phyloP scores from a whole-genome alignment of 2,113 vertebrate genomes.

The Nannospalax galili region DNA sequence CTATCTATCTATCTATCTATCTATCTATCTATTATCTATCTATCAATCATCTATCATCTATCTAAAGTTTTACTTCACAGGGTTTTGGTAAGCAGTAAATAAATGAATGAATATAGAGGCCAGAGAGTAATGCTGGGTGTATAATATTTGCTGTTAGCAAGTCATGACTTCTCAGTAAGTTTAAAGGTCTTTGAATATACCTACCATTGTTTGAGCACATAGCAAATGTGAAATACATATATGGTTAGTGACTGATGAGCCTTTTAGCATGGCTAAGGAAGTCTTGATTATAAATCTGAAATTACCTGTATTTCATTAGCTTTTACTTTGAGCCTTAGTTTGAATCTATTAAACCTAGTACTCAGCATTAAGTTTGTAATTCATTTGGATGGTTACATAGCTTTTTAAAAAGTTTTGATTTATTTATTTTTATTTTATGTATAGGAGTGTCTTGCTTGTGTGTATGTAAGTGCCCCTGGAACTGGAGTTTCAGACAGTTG shows the following conservation, averaged over 20 bases:
- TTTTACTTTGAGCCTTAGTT: background rate
- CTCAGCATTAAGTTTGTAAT: background rate
- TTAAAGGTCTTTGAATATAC: background rate
- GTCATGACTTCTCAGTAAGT: background rate
- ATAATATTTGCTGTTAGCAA: background rate
- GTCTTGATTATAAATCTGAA: conserved; percentile 25
- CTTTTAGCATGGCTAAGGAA: background rate
- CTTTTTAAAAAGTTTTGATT: background rate
- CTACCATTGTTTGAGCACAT: background rate
- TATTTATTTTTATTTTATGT: no score
- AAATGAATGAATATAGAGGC: background rate
- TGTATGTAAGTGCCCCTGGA: no score
- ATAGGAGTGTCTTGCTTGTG: no score
- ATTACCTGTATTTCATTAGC: background rate
- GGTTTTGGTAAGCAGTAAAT: background rate
- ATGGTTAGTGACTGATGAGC: background rate
- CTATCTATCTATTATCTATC: no score
- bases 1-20: no score
- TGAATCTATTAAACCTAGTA: conserved; percentile 11
- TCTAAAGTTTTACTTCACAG: background rate
- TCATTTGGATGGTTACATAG: background rate
- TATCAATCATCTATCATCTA: no score
- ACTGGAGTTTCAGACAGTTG: no score
- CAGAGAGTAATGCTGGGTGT: background rate
- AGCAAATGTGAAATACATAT: background rate